Evolutionary conservation across 2,888 invertebrate genomes (phyloP).

Genomic region (Protodeltote pygarga): DNA sequence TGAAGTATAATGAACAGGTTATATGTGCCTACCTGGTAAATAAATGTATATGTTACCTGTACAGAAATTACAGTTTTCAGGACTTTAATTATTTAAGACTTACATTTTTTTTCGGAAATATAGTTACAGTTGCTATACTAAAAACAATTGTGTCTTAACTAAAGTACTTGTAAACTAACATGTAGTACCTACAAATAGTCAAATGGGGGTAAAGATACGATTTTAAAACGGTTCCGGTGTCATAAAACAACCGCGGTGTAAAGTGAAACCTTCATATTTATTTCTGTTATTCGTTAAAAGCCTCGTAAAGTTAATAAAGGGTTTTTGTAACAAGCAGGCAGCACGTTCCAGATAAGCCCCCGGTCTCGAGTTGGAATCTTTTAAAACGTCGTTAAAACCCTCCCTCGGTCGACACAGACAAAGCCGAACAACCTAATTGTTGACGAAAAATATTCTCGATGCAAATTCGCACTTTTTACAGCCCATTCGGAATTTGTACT

Average conservation of each 20-base stretch:
- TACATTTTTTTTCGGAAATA: too few species aligned
- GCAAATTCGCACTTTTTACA: slow-evolving; percentile 85
- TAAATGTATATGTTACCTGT: background rate
- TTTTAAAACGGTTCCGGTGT: slow-evolving; percentile 69
- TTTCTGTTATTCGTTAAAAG: slow-evolving; percentile 84
- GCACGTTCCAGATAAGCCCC: slow-evolving; percentile 82
- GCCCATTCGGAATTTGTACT: slow-evolving; percentile 84
- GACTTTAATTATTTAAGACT: slow-evolving; percentile 1
- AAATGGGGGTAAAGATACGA: slow-evolving; percentile 55
- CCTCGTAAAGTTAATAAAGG: slow-evolving; percentile 85
- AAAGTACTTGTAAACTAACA: slow-evolving; percentile 7
- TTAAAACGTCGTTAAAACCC: slow-evolving; percentile 86
- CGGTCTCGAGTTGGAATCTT: slow-evolving; percentile 80
- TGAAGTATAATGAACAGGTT: background rate
- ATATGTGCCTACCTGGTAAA: background rate
- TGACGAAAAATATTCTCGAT: slow-evolving; percentile 85
- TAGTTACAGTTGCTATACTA: slow-evolving; percentile 1
- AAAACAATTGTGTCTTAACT: slow-evolving; percentile 1
- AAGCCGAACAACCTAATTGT: slow-evolving; percentile 82
- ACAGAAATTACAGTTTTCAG: background rate
- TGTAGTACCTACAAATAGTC: too few species aligned
- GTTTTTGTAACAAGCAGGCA: slow-evolving; percentile 80
- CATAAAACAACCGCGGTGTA: slow-evolving; percentile 73
- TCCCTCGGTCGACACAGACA: slow-evolving; percentile 79
- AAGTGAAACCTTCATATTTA: slow-evolving; percentile 80